Base-by-base conservation (phyloP, 2,888 invertebrate genomes). In the Aspidiotus rigidus region DNA sequence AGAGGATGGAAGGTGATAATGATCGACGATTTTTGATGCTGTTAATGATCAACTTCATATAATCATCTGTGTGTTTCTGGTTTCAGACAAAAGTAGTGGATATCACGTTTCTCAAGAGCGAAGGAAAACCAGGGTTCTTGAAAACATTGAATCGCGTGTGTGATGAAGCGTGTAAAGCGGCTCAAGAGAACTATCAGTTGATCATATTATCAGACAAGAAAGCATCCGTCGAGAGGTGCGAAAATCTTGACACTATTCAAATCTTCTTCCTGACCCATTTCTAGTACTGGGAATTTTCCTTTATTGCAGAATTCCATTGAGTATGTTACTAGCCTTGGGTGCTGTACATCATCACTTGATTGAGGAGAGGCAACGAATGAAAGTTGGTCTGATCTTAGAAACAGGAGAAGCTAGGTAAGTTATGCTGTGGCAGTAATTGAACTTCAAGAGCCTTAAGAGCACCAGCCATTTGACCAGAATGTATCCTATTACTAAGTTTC, bases 261-360 rank as follows among this genome's bases (percentile, higher is more conserved):
- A 64, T 17, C 54, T 70, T 42, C 8, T 41, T 16, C 13, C 73
- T 63, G 42, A 41, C 49, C 7, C 40, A 62, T 62, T 62, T 2
- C 3, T 62, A 40, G 10, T 62, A 3, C 53, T 53, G 53, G n/a
- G 56, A 16, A 11, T 56, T 2, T 16, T 16, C 2, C 2, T 16
- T 59, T 28, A 13, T 28, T 59, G 56, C 71, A 81, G 86, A 70
- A 83, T 89, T 62, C 90, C 91, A 1, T 84, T 88, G 71, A 93
- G 93, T 75, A 86, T 89, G 28, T 80, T 96, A 71, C 79, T 97
- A 71, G 90, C 92, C 1, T 80, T 95, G 66, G 96, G 99, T 60
- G 93, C 94, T 16, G 89, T 93, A 2, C 98, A 99, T 79, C 98
- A 99, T 77, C 88, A 93, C 77, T 80, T 99, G 75, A 97, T 99